Base-by-base conservation (phyloP, 2,113 vertebrate species). In the Esox niger region DNA sequence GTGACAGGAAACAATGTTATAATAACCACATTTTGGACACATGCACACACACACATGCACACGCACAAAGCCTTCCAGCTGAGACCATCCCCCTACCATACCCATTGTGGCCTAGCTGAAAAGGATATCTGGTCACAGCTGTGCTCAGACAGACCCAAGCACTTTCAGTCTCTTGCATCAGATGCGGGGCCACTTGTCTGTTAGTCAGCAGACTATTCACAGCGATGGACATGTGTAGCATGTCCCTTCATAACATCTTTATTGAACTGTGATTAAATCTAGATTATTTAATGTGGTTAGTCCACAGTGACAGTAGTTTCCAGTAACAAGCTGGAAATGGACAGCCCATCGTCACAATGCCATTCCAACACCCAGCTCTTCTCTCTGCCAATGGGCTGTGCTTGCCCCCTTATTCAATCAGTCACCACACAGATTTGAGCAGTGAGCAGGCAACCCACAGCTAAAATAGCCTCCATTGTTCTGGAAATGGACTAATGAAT, bases 401-500 rank as follows among this genome's bases (percentile, higher is more conserved):
- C 52, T 54, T 82, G 70, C 72, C 75, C 75, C 75, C 82, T 70
- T 69, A 13, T 70, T 30, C 5, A 66, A 55, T 35, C 57, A 43
- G 52, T 71, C 47, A 66, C 25, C 62, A 63, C 74, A 59, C 21
- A 47, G 29, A 70, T 68, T 38, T 66, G 46, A 76, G 33, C 62
- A 56, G 66, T 0, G 8, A 76, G 58, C 71, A 66, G 64, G 75
- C 35, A 25, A 67, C 43, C 26, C 23, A 35, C 13, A 29, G 17
- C 72, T 49, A 20, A 81, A 86, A 85, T 70, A 79, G 74, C 66
- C 60, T 0, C 26, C 74, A 85, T 87, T 90, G 88, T 89, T 85
- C 62, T 1, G 43, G n/a, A 67, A 76, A 75, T 58, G 71, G 70
- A 79, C 79, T 69, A 78, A 82, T 83, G 82, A 88, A 84, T 82